Evolutionary conservation across 2,888 invertebrate genomes (phyloP).

Genomic region (Theodoxus fluviatilis): DNA sequence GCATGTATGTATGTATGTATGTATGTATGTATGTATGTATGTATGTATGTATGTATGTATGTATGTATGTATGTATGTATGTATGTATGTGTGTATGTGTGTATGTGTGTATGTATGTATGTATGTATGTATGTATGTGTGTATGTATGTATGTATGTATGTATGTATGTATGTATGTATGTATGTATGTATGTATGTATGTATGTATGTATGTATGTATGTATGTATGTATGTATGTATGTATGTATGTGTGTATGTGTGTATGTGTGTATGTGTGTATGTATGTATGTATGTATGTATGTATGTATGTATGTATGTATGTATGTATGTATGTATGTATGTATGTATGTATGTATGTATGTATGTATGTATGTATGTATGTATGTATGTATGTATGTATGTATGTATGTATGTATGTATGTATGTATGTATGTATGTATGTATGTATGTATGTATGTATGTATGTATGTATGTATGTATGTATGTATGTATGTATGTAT

Average conservation of each 20-base stretch:
- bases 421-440: too few relatives aligned
- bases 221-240: slow-evolving; percentile 7
- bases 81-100: background rate
- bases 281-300: too few relatives aligned
- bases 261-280: slow-evolving; percentile 3
- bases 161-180: slow-evolving; percentile 2
- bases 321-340: too few relatives aligned
- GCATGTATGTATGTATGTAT: background rate
- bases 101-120: background rate
- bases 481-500: too few relatives aligned
- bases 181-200: slow-evolving; percentile 1
- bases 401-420: too few relatives aligned
- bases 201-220: slow-evolving; percentile 6
- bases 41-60: background rate
- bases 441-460: too few relatives aligned
- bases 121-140: background rate
- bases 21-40: background rate
- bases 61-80: background rate
- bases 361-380: too few relatives aligned
- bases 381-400: too few relatives aligned
- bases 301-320: too few relatives aligned
- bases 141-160: slow-evolving; percentile 6
- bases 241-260: slow-evolving; percentile 14
- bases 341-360: too few relatives aligned
- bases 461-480: too few relatives aligned